A percentile compares a stretch with the other conserved stretches of the same genome.
Evolutionary conservation across 2,113 vertebrate species (phyloP).

Genomic region (Pituophis catenifer): DNA sequence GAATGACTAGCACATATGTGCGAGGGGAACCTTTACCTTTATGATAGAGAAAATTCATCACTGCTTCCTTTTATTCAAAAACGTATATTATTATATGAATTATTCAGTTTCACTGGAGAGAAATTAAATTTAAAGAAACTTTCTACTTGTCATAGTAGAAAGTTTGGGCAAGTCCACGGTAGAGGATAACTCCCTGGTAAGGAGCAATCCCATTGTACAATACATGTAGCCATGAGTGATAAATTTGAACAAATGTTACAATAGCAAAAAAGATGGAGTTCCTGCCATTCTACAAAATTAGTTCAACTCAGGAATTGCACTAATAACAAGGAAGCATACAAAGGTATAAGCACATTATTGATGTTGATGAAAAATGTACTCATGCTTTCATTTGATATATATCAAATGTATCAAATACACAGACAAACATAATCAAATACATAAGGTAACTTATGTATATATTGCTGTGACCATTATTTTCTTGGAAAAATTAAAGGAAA

Average conservation of each 20-base stretch:
- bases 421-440: neutral
- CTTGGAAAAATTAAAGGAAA: neutral
- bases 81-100: too few species aligned
- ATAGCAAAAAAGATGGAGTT: neutral
- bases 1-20: too few species aligned
- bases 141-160: constrained; percentile 53
- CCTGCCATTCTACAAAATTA: neutral
- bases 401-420: neutral
- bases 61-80: neutral
- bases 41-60: neutral
- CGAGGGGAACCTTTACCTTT: too few species aligned
- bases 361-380: neutral
- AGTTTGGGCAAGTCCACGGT: neutral
- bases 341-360: neutral
- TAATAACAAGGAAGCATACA: neutral
- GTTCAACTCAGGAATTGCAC: neutral
- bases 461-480: neutral
- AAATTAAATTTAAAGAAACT: constrained; percentile 68
- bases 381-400: neutral
- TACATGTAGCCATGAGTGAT: neutral
- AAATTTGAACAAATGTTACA: too few species aligned
- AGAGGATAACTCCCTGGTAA: neutral
- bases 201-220: neutral
- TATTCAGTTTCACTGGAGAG: constrained; percentile 52
- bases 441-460: neutral